phyloP scores from a whole-genome alignment of 2,888 invertebrate species.

The Lithophane socia region DNA sequence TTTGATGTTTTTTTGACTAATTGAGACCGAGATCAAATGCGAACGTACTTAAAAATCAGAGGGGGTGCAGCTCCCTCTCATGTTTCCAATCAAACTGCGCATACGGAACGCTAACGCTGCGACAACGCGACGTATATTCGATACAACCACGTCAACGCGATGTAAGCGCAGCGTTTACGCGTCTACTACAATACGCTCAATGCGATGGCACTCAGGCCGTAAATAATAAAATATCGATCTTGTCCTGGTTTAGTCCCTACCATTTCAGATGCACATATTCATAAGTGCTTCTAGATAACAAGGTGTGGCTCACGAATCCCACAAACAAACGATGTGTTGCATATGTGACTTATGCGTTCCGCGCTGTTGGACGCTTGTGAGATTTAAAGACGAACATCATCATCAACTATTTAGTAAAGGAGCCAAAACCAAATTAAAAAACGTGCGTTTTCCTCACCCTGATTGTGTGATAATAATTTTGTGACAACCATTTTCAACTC shows the following conservation, averaged over 20 bases:
- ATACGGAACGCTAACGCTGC: too few relatives aligned
- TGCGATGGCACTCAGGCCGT: background rate
- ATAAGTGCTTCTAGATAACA: background rate
- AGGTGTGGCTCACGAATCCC: background rate
- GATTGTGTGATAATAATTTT: conserved; percentile 84
- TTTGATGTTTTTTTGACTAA: background rate
- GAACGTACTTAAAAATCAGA: background rate
- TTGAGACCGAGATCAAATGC: background rate
- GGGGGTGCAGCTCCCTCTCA: background rate
- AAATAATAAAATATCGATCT: background rate
- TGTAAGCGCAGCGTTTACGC: background rate
- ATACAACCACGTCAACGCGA: background rate
- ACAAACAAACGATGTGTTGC: background rate
- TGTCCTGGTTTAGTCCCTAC: background rate
- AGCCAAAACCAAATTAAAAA: conserved; percentile 38
- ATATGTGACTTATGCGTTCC: background rate
- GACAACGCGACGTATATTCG: background rate
- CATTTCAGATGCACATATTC: background rate
- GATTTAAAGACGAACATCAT: background rate
- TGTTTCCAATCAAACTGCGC: background rate
- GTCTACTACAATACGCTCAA: background rate
- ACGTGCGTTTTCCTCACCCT: conserved; percentile 79
- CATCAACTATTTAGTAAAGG: conserved; percentile 21
- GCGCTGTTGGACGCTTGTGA: background rate
- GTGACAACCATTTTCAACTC: conserved; percentile 88